These are phyloP conservation scores for Nycticorax nycticorax DNA, from an alignment of 2,113 vertebrate species.

Conservation along the genomic window DNA sequence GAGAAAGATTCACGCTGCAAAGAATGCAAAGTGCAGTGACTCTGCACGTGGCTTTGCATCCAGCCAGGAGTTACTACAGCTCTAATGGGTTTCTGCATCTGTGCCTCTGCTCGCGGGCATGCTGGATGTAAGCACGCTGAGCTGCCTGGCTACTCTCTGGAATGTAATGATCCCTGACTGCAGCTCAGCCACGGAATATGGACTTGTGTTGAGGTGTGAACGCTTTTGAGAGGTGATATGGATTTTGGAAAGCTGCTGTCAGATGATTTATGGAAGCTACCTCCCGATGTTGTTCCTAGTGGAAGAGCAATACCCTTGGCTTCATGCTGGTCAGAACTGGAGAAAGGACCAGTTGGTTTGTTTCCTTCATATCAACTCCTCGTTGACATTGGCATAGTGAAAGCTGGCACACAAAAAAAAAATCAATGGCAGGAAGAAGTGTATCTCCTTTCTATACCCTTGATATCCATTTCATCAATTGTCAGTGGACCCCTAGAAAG, in stretches of 20 bases:
- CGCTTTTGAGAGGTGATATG: not conserved
- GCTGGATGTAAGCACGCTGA: not conserved
- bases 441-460: not conserved
- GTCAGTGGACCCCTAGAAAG: not conserved
- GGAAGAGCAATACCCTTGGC: not conserved
- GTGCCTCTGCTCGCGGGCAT: rapidly evolving
- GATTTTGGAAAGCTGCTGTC: not conserved
- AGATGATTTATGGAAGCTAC: not conserved
- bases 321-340: not conserved
- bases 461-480: not conserved
- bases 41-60: not conserved
- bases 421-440: not conserved
- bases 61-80: not conserved
- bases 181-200: not conserved
- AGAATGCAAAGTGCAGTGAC: not conserved
- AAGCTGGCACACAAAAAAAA: not conserved
- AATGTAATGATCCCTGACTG: not conserved
- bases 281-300: not conserved
- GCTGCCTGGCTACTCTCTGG: not conserved
- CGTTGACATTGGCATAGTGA: not conserved
- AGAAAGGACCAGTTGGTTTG: not conserved
- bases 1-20: not conserved
- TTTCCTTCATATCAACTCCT: rapidly evolving
- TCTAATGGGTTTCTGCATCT: not conserved
- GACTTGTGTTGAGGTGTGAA: not conserved